Base-by-base conservation (phyloP, 2,888 invertebrate species). In the Ligdia adustata region DNA sequence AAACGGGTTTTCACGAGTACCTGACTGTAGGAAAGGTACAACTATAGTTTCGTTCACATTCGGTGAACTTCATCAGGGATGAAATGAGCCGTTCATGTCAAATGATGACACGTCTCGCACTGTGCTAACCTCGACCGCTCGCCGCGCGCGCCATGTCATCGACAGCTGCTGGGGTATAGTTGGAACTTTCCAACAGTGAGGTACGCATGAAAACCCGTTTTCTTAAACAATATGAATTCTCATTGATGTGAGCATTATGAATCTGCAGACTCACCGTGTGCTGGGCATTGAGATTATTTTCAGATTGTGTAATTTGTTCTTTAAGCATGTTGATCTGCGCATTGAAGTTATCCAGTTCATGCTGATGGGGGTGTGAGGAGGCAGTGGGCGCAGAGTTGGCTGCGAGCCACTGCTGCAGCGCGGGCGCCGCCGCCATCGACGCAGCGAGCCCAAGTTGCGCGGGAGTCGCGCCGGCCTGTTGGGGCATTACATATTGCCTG, bases 271-370 rank as follows among this genome's bases (percentile, higher is more conserved):
- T 88, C 69, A 97, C 97, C 75, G 97, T 94, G 82, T 98, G 97
- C 78, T 99, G 99, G 41, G 98, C 99, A 66, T 95, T 94, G 57
- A 99, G 92, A 91, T 99, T 99, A 73, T 94, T 95, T 82, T 99
- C 99, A 71, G 98, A 98, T 82, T 99, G 98, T 64, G 94, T 93
- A 56, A 99, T 97, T 91, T 99, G 98, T 74, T 98, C 97, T 75
- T 96, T 95, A 57, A 98, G 90, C 58, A 94, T 92, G 72, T 93
- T 93, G 81, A 97, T 96, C 83, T 98, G 97, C 60, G 93, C 92
- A 69, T 92, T 91, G 70, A 95, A 78, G 70, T 91, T 73, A 92
- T 94, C 78, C 91, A 91, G 58, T 71, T 83, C 78, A 60, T 73
- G 72, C 37, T 60, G 52, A 53, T 78, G 71, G 74, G 51, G 71